Conservation (phyloP, 2,797 vertebrate species). For the Cephalopachus bancanus region DNA sequence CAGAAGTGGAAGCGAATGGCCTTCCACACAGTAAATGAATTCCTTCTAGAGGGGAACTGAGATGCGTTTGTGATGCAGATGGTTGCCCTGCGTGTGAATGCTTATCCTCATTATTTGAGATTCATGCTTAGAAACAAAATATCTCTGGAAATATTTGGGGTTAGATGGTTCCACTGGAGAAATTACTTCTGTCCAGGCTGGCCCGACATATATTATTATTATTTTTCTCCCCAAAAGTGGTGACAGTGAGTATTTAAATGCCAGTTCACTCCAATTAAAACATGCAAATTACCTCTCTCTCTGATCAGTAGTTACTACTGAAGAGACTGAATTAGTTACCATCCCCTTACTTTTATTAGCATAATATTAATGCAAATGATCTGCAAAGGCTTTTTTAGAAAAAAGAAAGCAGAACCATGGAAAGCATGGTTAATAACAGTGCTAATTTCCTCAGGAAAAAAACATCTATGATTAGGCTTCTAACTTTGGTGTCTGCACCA, state of each 20-base stretch:
- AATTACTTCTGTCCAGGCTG: slow-evolving; percentile 71
- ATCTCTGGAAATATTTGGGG: slow-evolving; percentile 68
- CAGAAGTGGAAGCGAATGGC: slow-evolving; percentile 83
- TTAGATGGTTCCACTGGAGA: slow-evolving; percentile 67
- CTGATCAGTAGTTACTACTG: slow-evolving; percentile 75
- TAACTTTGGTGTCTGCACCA: slow-evolving; percentile 56
- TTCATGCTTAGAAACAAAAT: slow-evolving; percentile 64
- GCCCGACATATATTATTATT: slow-evolving; percentile 21
- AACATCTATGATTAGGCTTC: slow-evolving; percentile 66
- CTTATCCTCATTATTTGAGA: slow-evolving; percentile 69
- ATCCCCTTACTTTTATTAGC: slow-evolving; percentile 83
- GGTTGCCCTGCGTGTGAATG: slow-evolving; percentile 70
- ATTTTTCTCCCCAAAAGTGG: slow-evolving; percentile 60
- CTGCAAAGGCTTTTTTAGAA: slow-evolving; percentile 56
- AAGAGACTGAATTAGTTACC: slow-evolving; percentile 82
- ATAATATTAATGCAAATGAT: slow-evolving; percentile 84
- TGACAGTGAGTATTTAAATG: slow-evolving; percentile 74
- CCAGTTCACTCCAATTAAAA: slow-evolving; percentile 76
- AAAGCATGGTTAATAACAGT: slow-evolving; percentile 72
- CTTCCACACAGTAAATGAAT: slow-evolving; percentile 79
- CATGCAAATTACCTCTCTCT: slow-evolving; percentile 78
- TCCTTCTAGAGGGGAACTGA: slow-evolving; percentile 80
- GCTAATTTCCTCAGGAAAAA: slow-evolving; percentile 59
- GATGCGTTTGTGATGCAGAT: slow-evolving; percentile 81
- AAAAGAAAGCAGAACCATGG: slow-evolving; percentile 64